Conservation (phyloP, 1,140 invertebrate genomes). For the Solenopsis fugax region DNA sequence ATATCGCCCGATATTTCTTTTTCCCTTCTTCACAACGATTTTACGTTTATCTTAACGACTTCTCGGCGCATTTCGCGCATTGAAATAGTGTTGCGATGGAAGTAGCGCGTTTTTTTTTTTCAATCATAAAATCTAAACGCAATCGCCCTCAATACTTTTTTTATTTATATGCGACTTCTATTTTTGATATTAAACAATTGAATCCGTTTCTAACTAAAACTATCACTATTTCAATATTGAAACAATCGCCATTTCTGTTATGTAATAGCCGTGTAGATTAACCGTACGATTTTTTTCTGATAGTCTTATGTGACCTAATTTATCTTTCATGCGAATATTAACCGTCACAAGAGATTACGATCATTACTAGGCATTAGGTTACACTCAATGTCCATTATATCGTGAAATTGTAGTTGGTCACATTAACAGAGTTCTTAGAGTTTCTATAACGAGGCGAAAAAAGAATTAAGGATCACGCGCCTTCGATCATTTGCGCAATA, state of each 20-base stretch:
- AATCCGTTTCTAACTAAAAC: not conserved
- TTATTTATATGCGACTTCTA: not conserved
- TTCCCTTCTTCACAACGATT: not conserved
- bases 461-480: conserved; percentile 33
- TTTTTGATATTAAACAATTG: not conserved
- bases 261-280: not conserved
- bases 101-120: too few species aligned
- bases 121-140: not conserved
- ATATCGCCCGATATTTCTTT: conserved; percentile 22
- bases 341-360: not conserved
- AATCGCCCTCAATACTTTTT: not conserved
- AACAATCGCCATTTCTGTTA: not conserved
- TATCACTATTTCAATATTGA: not conserved
- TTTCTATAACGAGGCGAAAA: not conserved
- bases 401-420: not conserved
- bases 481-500: conserved; percentile 29
- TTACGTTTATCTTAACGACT: conserved; percentile 32
- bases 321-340: conserved; percentile 11
- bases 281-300: not conserved
- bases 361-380: conserved; percentile 7
- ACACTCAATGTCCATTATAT: conserved; percentile 22
- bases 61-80: not conserved
- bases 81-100: not conserved
- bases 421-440: not conserved
- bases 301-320: not conserved